phyloP scores from a whole-genome alignment of 2,888 invertebrate species.

The Amphipoea lucens region DNA sequence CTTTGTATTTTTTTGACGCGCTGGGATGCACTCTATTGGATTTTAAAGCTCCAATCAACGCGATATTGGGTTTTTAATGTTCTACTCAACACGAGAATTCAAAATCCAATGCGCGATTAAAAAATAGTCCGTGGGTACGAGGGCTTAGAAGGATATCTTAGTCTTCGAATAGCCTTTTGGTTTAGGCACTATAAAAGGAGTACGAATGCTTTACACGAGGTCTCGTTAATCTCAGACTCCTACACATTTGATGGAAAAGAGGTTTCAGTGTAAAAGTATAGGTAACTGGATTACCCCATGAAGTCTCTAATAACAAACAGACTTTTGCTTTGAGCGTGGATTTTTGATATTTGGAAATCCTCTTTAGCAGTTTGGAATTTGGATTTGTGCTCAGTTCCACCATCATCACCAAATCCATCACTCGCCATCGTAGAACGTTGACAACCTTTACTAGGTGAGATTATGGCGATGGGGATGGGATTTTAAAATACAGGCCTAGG shows the following conservation, averaged over 20 bases:
- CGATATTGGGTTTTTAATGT: background rate
- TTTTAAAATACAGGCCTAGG: background rate
- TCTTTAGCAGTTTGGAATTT: background rate
- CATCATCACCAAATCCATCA: background rate
- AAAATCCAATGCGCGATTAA: background rate
- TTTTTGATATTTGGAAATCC: background rate
- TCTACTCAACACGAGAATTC: background rate
- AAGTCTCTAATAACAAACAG: background rate
- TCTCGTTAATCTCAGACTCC: slow-evolving; percentile 10
- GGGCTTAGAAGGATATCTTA: background rate
- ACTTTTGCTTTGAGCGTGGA: background rate
- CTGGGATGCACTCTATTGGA: no score
- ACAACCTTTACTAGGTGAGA: no score
- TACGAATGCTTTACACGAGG: background rate
- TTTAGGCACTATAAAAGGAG: background rate
- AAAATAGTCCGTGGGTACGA: background rate
- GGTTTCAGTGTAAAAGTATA: background rate
- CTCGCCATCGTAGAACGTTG: background rate
- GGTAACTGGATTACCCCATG: no score
- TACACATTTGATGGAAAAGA: slow-evolving; percentile 7
- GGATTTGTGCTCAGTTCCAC: background rate
- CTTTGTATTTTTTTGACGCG: no score
- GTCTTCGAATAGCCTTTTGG: background rate
- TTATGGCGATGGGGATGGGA: background rate
- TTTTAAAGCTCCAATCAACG: background rate